Evolutionary conservation across 2,888 invertebrate species (phyloP), one percentile per base, ranked within the genome.

Genomic region (Stenoptilia bipunctidactyla): DNA sequence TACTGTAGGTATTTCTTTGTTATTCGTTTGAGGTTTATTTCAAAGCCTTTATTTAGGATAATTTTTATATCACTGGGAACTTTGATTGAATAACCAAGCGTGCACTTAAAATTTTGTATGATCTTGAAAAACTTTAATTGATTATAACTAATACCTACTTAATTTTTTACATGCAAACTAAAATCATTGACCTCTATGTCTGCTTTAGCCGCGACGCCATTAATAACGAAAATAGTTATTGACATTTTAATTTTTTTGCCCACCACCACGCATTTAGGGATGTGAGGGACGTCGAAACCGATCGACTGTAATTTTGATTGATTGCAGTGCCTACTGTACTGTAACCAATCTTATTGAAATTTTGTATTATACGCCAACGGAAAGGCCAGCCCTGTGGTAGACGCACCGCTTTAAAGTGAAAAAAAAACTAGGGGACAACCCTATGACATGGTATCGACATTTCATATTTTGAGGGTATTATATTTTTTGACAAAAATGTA

Each of bases 261-360:
- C 51, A 51, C 54, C 55, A 63, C 58, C 56, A 53, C 51, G 55
- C 53, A 57, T 53, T 55, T 51, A 51, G 53, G 60, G 66, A 64
- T 63, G 61, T 59, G 61, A 52, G 56, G 61, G 65, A 66, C 66
- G 70, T 58, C 57, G 61, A 56, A 65, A 61, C 62, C 72, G 73
- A 73, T 74, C 71, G 72, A 69, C 61, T 77, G 73, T 70, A 70
- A 79, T 79, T 79, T 79, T 83, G 83, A 83, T 83, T 82, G 83
- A 83, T 83, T 76, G 79, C 76, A 68, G 73, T 82, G 83, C 77
- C 79, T 79, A 82, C 79, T 83, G 83, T 82, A 79, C 69, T 82
- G 83, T 83, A 74, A 82, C 83, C 79, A 74, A 83, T 82, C 80
- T 82, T 76, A 83, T 82, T 82, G 83, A 80, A 82, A 80, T 77